A percentile compares a stretch with the other conserved stretches of the same genome.
These are phyloP conservation scores for Crax fasciolata DNA, from an alignment of 2,797 vertebrate genomes.

Conservation along the genomic window DNA sequence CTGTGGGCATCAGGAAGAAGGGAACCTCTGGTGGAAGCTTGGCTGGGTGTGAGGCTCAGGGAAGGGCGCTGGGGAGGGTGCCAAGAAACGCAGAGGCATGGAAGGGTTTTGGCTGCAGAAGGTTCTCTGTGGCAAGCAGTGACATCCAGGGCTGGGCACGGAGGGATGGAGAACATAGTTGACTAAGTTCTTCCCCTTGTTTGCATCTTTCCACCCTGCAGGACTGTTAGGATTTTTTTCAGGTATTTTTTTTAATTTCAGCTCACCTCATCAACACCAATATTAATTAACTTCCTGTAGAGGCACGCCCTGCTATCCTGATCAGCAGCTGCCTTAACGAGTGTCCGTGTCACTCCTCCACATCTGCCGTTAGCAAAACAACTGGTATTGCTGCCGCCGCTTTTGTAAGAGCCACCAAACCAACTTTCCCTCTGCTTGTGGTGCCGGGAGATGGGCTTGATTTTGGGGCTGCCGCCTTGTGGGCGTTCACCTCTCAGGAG, in stretches of 20 bases:
- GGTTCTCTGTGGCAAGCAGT: background rate
- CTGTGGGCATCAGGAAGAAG: constrained; percentile 37
- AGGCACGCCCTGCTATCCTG: constrained; percentile 53
- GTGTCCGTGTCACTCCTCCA: constrained; percentile 60
- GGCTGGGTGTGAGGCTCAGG: background rate
- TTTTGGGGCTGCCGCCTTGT: background rate
- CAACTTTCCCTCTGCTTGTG: background rate
- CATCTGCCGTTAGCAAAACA: constrained; percentile 70
- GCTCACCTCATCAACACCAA: too few species aligned
- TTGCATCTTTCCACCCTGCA: background rate
- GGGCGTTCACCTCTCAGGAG: constrained; percentile 31
- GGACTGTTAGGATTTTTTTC: background rate
- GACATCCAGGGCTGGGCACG: background rate
- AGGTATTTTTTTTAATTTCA: background rate
- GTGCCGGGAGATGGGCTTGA: constrained; percentile 30
- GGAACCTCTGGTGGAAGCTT: constrained; percentile 4
- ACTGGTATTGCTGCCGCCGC: constrained; percentile 67
- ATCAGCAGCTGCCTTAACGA: constrained; percentile 36
- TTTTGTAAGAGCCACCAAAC: constrained; percentile 28
- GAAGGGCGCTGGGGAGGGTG: background rate
- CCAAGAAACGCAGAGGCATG: background rate
- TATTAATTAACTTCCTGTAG: constrained; percentile 40
- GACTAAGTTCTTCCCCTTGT: background rate
- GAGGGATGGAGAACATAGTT: background rate
- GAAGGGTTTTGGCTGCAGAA: background rate